Base-by-base conservation (phyloP, 1,140 invertebrate species). In the Planococcus citri region DNA sequence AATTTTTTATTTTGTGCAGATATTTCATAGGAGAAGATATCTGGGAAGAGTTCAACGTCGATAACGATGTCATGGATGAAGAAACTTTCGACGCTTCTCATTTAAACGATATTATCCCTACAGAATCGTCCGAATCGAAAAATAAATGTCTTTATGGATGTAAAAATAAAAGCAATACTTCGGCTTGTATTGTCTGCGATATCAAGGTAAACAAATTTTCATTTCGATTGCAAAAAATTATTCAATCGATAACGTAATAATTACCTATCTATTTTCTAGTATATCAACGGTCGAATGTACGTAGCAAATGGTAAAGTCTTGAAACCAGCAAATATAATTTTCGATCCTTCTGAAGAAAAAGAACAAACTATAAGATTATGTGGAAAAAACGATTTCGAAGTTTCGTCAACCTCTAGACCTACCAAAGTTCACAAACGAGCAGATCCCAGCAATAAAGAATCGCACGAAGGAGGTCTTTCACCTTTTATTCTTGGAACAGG, bases 61-160 rank as follows among this genome's bases (percentile, higher is more conserved):
- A 64, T 64, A 14, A 27, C 24, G 60, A 64, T 10, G 22, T 64
- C 4, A 64, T 27, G 8, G 60, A 64, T 10, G 60, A 64, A 64
- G 60, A 64, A 27, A 64, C 60, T 6, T 64, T 64, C 17, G 60
- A 64, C 21, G 25, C 60, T 6, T 24, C 60, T 12, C 60, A 64
- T 12, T 12, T 64, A 17, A 64, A 64, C 20, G 60, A 64, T 6
- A 12, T 27, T 9, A 25, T 25, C 9, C 4, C 2, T 27, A 9
- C 8, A 9, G 57, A 60, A 60, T 22, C 57, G n/a, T 33, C 29
- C 12, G 29, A 33, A 33, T 33, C 29, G 3, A 33, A 33, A 33
- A 64, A 64, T 17, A 64, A 20, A 17, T 64, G 60, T 64, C 1
- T 64, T 64, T 64, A 24, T 64, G 21, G 60, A 6, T 64, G 60